phyloP scores from a whole-genome alignment of 2,113 vertebrate species.

The Halcyon malimbica region DNA sequence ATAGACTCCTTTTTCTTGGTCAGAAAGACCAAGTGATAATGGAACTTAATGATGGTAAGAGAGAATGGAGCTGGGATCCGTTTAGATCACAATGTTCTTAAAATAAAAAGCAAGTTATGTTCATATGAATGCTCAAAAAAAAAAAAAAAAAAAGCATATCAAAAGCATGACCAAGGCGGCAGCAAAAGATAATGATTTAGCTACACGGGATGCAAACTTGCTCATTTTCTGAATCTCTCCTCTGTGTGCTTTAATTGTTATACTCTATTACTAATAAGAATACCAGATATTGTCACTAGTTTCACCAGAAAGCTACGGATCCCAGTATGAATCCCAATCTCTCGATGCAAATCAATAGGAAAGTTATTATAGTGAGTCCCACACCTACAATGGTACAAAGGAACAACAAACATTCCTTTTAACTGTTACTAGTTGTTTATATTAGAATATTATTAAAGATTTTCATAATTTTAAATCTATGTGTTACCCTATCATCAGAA shows the following conservation, averaged over 20 bases:
- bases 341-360: not conserved
- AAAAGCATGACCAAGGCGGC: constrained; percentile 37
- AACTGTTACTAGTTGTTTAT: not conserved
- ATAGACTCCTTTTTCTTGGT: constrained; percentile 21
- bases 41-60: constrained; percentile 41
- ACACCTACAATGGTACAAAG: accelerated
- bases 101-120: constrained; percentile 12
- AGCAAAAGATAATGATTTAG: constrained; percentile 46
- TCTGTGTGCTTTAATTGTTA: constrained; percentile 10
- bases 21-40: constrained; percentile 57
- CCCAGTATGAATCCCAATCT: not conserved
- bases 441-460: not conserved
- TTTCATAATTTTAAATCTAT: not conserved
- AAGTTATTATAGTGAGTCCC: not conserved
- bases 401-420: not conserved
- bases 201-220: constrained; percentile 13
- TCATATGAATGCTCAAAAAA: constrained; percentile 14
- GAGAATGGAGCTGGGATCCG: constrained; percentile 1
- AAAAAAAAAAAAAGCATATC: not conserved
- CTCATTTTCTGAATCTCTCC: constrained; percentile 19
- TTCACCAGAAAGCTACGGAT: not conserved
- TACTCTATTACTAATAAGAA: not conserved
- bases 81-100: constrained; percentile 34
- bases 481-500: not conserved
- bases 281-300: not conserved